phyloP scores from a whole-genome alignment of 2,797 vertebrate genomes.

The Diglossa cyanea region DNA sequence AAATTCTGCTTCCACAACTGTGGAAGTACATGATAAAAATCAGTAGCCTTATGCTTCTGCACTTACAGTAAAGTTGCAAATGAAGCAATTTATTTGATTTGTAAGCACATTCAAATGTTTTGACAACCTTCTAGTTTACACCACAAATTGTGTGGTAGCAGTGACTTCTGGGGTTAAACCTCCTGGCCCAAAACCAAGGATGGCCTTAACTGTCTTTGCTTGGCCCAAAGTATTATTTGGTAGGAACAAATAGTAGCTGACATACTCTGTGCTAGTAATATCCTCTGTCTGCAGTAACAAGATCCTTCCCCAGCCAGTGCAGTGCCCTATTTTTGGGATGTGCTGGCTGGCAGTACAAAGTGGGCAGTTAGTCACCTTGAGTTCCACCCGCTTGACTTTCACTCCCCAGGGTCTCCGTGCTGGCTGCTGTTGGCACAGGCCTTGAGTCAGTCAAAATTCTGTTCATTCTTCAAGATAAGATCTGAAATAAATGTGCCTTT shows the following conservation, averaged over 20 bases:
- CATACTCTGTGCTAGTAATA: background rate
- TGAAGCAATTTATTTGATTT: background rate
- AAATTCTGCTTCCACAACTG: background rate
- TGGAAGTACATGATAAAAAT: background rate
- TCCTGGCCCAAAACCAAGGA: background rate
- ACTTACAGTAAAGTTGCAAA: background rate
- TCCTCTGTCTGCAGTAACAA: background rate
- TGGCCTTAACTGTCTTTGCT: background rate
- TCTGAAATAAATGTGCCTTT: constrained; percentile 7
- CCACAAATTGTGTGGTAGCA: background rate
- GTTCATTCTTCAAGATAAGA: constrained; percentile 6
- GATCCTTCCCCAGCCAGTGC: background rate
- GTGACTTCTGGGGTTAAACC: background rate
- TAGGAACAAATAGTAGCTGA: background rate
- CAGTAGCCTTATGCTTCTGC: background rate
- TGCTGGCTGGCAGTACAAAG: background rate
- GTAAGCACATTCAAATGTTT: background rate
- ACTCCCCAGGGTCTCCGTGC: background rate
- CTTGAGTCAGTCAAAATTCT: background rate
- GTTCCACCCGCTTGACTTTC: background rate
- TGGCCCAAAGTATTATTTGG: background rate
- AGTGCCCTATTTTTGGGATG: background rate
- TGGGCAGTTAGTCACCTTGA: background rate
- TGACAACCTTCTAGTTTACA: background rate
- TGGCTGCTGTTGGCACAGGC: background rate